These are phyloP conservation scores for Tympanoctomys barrerae DNA, from an alignment of 2,797 vertebrate genomes.

Conservation along the genomic window DNA sequence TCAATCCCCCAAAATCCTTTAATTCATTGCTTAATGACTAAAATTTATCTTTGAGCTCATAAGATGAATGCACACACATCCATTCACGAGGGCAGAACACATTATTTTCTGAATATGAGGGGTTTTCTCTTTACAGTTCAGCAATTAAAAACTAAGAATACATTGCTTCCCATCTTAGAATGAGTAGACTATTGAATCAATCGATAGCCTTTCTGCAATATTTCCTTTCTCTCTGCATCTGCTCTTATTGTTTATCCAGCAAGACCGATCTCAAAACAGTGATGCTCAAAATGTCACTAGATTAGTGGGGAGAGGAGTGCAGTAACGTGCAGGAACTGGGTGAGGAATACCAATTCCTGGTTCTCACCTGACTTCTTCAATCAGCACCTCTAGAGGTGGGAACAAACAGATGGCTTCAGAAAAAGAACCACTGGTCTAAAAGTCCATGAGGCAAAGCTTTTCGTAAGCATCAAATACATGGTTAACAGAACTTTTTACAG, in stretches of 20 bases:
- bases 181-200: background rate
- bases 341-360: background rate
- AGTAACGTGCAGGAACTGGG: too few relatives aligned
- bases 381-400: background rate
- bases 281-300: background rate
- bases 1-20: background rate
- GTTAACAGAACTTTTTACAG: background rate
- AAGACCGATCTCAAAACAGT: background rate
- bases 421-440: background rate
- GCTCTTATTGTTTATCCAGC: background rate
- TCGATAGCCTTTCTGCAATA: background rate
- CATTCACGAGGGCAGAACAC: background rate
- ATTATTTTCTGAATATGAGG: background rate
- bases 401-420: background rate
- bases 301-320: background rate
- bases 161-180: background rate
- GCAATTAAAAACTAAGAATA: background rate
- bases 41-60: background rate
- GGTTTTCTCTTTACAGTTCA: background rate
- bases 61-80: fast-evolving
- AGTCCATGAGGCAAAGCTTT: background rate
- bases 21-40: background rate
- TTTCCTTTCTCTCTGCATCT: slow-evolving; percentile 14
- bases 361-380: background rate
- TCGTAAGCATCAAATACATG: background rate